These are phyloP conservation scores for Brachionus rubens DNA, from an alignment of 1,140 invertebrate species.

Conservation along the genomic window DNA sequence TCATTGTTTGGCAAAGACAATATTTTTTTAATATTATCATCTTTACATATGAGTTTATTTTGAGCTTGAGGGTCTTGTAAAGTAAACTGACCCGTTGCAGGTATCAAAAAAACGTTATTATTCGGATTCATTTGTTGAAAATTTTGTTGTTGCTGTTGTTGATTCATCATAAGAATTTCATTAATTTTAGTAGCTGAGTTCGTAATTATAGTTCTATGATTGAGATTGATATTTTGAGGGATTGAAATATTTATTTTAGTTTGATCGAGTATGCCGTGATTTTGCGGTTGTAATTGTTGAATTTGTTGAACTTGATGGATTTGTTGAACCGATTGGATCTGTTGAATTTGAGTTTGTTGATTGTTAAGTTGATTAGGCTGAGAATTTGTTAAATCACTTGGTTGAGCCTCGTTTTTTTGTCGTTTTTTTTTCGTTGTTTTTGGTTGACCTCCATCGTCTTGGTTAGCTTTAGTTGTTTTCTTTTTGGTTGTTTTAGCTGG, in stretches of 20 bases:
- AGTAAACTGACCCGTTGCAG: neutral
- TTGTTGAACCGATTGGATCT: neutral
- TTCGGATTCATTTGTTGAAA: neutral
- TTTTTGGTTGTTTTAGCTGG: slow-evolving; percentile 9
- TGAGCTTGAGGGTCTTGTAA: neutral
- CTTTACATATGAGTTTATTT: neutral
- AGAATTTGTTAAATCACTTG: neutral
- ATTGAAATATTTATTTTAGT: no score
- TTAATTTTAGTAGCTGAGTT: slow-evolving; percentile 35
- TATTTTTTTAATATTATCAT: slow-evolving; percentile 19
- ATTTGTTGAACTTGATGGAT: neutral
- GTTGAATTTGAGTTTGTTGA: no score
- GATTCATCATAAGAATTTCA: slow-evolving; percentile 26
- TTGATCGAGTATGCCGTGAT: neutral
- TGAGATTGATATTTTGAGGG: neutral
- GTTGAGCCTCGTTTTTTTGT: slow-evolving; percentile 10
- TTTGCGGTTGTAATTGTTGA: neutral
- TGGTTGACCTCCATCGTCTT: neutral
- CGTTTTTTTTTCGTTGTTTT: slow-evolving; percentile 7
- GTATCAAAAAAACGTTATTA: slow-evolving; percentile 12
- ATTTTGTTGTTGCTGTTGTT: neutral
- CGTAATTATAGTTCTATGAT: neutral
- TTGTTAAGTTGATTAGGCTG: neutral
- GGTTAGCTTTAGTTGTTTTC: neutral
- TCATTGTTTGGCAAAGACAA: neutral